phyloP scores from a whole-genome alignment of 2,888 invertebrate species.

The Epinotia demarniana region DNA sequence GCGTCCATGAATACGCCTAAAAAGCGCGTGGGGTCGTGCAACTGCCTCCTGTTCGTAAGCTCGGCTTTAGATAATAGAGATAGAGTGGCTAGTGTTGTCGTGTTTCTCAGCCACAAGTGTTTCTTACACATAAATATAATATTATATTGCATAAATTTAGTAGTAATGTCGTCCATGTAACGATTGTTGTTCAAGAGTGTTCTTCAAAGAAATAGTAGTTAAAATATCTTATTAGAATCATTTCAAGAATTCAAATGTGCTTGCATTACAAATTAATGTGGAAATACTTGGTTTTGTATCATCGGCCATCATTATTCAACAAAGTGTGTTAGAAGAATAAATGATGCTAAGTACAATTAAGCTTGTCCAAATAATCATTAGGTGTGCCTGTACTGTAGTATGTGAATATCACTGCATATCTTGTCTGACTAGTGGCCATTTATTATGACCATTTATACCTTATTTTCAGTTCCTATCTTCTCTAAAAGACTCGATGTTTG shows the following conservation, averaged over 20 bases:
- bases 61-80: no score
- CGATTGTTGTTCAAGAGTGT: conserved; percentile 7
- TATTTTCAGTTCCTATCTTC: conserved; percentile 56
- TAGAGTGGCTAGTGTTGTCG: not conserved
- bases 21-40: no score
- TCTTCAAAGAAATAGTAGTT: not conserved
- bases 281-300: not conserved
- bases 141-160: not conserved
- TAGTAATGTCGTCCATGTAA: conserved; percentile 9
- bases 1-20: no score
- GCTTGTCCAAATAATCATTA: conserved; percentile 55
- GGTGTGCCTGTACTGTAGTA: conserved; percentile 45
- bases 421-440: conserved; percentile 29
- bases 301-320: conserved; percentile 1
- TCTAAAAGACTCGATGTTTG: conserved; percentile 59
- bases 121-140: conserved; percentile 12
- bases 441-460: conserved; percentile 26
- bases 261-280: conserved; percentile 21
- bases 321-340: conserved; percentile 51
- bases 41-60: no score
- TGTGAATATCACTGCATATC: conserved; percentile 52
- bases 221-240: not conserved
- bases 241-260: conserved; percentile 4
- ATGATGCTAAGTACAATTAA: conserved; percentile 43
- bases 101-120: not conserved